A percentile compares a stretch with the other conserved stretches of the same genome.
Evolutionary conservation across 2,797 vertebrate genomes (phyloP).

Genomic region (Melanogrammus aeglefinus): DNA sequence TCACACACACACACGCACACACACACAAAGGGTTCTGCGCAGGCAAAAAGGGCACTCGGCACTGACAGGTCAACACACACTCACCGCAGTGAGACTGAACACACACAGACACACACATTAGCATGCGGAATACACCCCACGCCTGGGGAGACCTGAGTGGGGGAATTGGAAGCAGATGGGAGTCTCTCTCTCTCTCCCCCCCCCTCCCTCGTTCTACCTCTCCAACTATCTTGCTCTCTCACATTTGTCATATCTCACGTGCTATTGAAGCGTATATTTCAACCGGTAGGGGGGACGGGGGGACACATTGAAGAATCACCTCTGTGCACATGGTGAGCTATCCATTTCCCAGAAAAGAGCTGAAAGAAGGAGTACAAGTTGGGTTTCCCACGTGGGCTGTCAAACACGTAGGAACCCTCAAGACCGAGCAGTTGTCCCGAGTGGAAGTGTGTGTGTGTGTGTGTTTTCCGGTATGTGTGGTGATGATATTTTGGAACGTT

Average conservation of each 20-base stretch:
- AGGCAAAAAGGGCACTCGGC: background rate
- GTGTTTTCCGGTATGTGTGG: background rate
- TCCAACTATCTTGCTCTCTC: constrained; percentile 24
- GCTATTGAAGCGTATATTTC: constrained; percentile 29
- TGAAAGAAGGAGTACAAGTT: background rate
- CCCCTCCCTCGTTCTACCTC: background rate
- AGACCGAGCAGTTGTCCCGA: background rate
- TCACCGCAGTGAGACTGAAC: constrained; percentile 27
- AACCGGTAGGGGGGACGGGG: background rate
- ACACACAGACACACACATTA: constrained; percentile 42
- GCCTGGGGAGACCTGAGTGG: constrained; percentile 42
- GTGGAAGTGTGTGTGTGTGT: background rate
- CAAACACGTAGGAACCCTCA: background rate
- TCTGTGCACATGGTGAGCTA: constrained; percentile 29
- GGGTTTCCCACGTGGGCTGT: background rate
- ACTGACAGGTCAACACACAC: constrained; percentile 35
- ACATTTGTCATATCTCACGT: constrained; percentile 18
- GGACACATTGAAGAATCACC: constrained; percentile 27
- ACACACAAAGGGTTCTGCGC: constrained; percentile 13
- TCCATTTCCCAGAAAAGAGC: constrained; percentile 9
- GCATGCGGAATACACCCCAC: constrained; percentile 42
- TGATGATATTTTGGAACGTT: background rate
- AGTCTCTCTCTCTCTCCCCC: constrained; percentile 30
- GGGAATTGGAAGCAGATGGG: constrained; percentile 63
- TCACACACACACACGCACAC: constrained; percentile 15